Percentiles rank a stretch among this genome's conserved stretches.
Conservation (phyloP, 2,888 invertebrate genomes). For the Microchrysa polita region DNA sequence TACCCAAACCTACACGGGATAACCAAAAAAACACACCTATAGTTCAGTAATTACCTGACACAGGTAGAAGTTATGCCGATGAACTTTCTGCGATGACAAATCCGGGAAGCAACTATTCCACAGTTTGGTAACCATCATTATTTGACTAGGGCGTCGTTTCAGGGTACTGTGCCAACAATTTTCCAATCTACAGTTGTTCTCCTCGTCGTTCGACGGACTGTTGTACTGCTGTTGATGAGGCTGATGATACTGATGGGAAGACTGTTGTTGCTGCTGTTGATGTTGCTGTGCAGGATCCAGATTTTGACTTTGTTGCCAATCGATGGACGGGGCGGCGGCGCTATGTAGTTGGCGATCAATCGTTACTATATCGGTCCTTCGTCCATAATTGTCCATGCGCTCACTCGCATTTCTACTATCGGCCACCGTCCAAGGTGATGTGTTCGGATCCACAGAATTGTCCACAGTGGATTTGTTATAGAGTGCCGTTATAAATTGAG, state of each 20-base stretch:
- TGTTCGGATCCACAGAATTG: background rate
- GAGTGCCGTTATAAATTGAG: background rate
- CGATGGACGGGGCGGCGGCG: background rate
- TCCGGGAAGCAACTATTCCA: constrained; percentile 65
- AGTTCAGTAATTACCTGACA: constrained; percentile 64
- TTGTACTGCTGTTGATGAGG: constrained; percentile 11
- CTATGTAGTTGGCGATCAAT: constrained; percentile 13
- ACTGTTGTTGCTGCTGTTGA: constrained; percentile 2
- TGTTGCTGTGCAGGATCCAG: background rate
- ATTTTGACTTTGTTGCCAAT: constrained; percentile 19
- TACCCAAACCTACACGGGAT: too few species aligned
- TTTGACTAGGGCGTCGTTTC: constrained; percentile 46
- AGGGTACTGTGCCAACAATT: constrained; percentile 34
- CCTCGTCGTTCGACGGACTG: background rate
- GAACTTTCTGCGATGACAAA: constrained; percentile 61
- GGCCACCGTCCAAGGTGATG: constrained; percentile 21
- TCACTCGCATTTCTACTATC: background rate
- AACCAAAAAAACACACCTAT: too few species aligned
- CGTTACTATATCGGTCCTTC: constrained; percentile 21
- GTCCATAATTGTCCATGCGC: constrained; percentile 32
- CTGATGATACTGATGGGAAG: constrained; percentile 13
- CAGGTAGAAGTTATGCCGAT: constrained; percentile 64
- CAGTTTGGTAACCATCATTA: constrained; percentile 65
- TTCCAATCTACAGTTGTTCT: constrained; percentile 15
- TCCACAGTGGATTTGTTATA: background rate